Evolutionary conservation across 2,113 vertebrate species (phyloP).

Genomic region (Ammodytes dubius): DNA sequence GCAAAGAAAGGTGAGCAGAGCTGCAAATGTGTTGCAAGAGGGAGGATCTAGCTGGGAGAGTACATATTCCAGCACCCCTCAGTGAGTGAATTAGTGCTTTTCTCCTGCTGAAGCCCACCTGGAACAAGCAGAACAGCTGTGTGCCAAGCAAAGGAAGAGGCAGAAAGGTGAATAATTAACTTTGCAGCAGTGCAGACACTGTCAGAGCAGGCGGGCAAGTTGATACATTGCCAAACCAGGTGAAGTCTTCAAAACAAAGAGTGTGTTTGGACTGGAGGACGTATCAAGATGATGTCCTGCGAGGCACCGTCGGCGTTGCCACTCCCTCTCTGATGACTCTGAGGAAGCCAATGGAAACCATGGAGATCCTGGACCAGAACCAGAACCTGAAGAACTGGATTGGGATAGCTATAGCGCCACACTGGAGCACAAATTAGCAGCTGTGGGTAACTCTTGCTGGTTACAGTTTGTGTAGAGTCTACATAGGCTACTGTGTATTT

Average conservation of each 20-base stretch:
- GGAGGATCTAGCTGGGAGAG: constrained; percentile 25
- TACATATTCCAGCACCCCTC: constrained; percentile 1
- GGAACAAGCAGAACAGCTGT: constrained; percentile 58
- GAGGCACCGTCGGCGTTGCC: constrained; percentile 28
- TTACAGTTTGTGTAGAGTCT: constrained; percentile 4
- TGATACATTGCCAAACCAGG: constrained; percentile 12
- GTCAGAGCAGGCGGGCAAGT: constrained; percentile 12
- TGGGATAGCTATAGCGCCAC: constrained; percentile 85
- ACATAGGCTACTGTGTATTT: neutral
- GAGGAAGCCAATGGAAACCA: constrained; percentile 68
- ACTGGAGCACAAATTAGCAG: constrained; percentile 79
- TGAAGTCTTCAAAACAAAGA: constrained; percentile 1
- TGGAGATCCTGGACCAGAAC: constrained; percentile 74
- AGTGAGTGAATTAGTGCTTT: constrained; percentile 34
- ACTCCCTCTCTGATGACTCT: constrained; percentile 65
- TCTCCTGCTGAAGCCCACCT: constrained; percentile 32
- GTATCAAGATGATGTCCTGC: constrained; percentile 59
- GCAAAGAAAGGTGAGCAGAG: constrained; percentile 29
- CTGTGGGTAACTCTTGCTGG: constrained; percentile 72
- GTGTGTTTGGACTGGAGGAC: neutral
- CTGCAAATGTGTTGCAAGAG: neutral
- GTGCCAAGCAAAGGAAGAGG: neutral
- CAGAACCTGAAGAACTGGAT: constrained; percentile 84
- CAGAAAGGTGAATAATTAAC: neutral
- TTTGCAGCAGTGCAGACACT: neutral